Conservation (phyloP, 2,888 invertebrate genomes). For the Idaea straminata region DNA sequence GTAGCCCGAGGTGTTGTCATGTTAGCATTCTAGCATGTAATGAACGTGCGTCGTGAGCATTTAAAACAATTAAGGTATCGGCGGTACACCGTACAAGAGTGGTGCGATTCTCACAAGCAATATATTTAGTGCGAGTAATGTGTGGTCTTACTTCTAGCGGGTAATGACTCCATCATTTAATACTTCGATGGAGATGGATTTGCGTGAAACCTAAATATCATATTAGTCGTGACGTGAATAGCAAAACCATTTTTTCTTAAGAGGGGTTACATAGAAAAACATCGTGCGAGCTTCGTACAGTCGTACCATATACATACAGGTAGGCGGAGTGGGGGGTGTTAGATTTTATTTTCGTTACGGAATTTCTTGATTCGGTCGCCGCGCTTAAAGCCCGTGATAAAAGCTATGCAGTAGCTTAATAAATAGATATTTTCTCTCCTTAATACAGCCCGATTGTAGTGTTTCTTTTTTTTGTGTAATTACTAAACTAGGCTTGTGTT, state of each 20-base stretch:
- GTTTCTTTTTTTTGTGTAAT: too few species aligned
- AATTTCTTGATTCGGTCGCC: too few species aligned
- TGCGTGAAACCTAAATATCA: slow-evolving; percentile 5
- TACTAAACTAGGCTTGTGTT: too few species aligned
- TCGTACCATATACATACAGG: too few species aligned
- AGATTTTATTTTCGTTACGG: too few species aligned
- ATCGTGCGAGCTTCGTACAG: too few species aligned
- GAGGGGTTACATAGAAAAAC: too few species aligned
- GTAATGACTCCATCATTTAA: background rate
- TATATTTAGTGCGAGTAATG: slow-evolving; percentile 58
- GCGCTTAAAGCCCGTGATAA: too few species aligned
- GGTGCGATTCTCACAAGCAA: slow-evolving; percentile 41
- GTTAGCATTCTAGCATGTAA: slow-evolving; percentile 35
- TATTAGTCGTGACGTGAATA: slow-evolving; percentile 6
- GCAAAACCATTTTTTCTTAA: background rate
- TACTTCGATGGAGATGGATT: background rate
- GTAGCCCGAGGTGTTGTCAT: slow-evolving; percentile 32
- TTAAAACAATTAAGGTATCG: slow-evolving; percentile 48
- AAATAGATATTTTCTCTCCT: too few species aligned
- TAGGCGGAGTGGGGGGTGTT: too few species aligned
- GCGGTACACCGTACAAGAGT: slow-evolving; percentile 21
- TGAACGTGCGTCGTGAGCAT: slow-evolving; percentile 24
- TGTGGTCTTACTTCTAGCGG: slow-evolving; percentile 14
- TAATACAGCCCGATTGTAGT: too few species aligned
- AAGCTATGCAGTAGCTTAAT: too few species aligned